Percentiles rank a stretch among this genome's conserved stretches.
Conservation (phyloP, 1,140 invertebrate genomes). For the Paraescarpia echinospica region DNA sequence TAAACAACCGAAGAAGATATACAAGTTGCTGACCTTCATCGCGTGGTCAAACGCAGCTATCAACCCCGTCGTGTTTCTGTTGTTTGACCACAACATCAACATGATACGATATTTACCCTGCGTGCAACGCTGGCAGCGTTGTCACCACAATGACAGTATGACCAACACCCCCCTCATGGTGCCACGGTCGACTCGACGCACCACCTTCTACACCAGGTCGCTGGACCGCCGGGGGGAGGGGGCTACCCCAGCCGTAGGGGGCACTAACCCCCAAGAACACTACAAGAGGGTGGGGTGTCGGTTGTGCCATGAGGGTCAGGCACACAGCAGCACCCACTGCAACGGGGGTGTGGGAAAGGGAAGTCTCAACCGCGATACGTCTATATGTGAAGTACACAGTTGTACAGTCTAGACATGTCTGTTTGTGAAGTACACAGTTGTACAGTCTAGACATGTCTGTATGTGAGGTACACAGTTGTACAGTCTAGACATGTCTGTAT, state of each 20-base stretch:
- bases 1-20: conserved; percentile 50
- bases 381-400: conserved; percentile 31
- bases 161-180: conserved; percentile 9
- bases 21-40: conserved; percentile 55
- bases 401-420: background rate
- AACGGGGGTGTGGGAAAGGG: conserved; percentile 27
- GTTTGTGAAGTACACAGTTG: background rate
- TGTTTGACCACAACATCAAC: conserved; percentile 52
- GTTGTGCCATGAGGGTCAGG: conserved; percentile 30
- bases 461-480: too few species aligned
- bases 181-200: background rate
- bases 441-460: too few species aligned
- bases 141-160: background rate
- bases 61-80: conserved; percentile 52
- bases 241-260: background rate
- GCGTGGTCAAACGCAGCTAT: conserved; percentile 55
- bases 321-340: conserved; percentile 24
- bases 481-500: background rate
- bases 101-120: conserved; percentile 25
- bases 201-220: background rate
- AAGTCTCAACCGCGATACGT: conserved; percentile 22
- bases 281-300: conserved; percentile 31
- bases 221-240: background rate
- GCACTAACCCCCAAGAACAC: background rate
- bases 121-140: background rate